Evolutionary conservation across 2,113 vertebrate genomes (phyloP).

Genomic region (Rhegmatorhina hoffmannsi): DNA sequence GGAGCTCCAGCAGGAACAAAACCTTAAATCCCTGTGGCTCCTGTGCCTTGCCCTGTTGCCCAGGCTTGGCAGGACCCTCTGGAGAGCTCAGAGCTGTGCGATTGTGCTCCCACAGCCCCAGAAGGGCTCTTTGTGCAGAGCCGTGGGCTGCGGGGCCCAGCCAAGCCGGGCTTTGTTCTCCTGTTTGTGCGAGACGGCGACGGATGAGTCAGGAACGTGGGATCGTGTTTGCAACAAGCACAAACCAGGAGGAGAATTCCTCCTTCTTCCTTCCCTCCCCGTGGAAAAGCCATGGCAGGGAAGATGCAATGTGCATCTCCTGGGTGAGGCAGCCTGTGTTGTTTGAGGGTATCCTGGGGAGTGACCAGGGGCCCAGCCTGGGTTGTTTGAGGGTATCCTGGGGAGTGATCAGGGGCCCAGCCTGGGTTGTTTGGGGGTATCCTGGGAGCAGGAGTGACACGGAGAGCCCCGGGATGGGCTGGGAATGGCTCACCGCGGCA

Average conservation of each 20-base stretch:
- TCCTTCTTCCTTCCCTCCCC: not conserved
- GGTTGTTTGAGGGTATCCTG: not conserved
- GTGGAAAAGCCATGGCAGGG: not conserved
- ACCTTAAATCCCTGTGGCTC: rapidly evolving
- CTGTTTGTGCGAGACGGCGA: constrained; percentile 20
- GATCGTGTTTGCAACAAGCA: not conserved
- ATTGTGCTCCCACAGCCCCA: not conserved
- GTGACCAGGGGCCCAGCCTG: too few relatives aligned
- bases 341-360: not conserved
- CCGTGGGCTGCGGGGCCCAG: not conserved
- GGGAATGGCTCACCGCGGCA: constrained; percentile 81
- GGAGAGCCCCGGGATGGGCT: not conserved
- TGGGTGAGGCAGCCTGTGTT: rapidly evolving
- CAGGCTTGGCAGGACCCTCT: rapidly evolving
- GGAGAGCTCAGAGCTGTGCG: not conserved
- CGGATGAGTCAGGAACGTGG: constrained; percentile 43
- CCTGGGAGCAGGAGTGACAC: not conserved
- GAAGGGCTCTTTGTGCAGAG: not conserved
- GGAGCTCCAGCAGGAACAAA: not conserved
- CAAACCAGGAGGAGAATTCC: not conserved
- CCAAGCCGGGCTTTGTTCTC: constrained; percentile 1
- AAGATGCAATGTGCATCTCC: rapidly evolving
- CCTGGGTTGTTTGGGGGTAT: not conserved
- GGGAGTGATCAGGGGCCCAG: not conserved
- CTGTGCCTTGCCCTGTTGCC: rapidly evolving